Percentiles rank a stretch among this genome's conserved stretches.
phyloP scores from a whole-genome alignment of 2,113 vertebrate genomes.

The Nestor notabilis region DNA sequence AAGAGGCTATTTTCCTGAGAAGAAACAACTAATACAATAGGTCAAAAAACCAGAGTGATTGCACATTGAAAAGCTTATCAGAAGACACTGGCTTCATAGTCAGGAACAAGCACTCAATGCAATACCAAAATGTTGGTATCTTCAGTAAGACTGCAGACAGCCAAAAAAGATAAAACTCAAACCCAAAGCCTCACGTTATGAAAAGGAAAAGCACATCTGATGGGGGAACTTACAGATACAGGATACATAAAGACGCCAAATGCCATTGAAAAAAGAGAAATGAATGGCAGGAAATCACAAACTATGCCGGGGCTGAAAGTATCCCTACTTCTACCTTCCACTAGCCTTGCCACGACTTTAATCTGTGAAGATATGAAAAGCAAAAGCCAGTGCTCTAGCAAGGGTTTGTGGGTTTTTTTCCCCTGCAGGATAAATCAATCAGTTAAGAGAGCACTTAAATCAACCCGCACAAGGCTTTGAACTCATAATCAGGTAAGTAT shows the following conservation, averaged over 20 bases:
- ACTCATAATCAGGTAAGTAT: slow-evolving; percentile 38
- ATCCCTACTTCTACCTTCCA: slow-evolving; percentile 8
- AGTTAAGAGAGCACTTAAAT: slow-evolving; percentile 44
- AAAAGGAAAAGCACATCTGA: background rate
- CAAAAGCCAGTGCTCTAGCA: background rate
- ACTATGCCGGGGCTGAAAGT: slow-evolving; percentile 1
- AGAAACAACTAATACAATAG: background rate
- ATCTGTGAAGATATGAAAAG: slow-evolving; percentile 21
- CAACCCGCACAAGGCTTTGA: slow-evolving; percentile 31
- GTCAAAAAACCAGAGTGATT: background rate
- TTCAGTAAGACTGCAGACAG: background rate
- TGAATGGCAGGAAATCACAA: slow-evolving; percentile 35
- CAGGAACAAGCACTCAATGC: background rate
- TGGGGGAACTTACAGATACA: background rate
- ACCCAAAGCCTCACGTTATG: background rate
- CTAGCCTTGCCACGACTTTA: slow-evolving; percentile 18
- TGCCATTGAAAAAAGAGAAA: slow-evolving; percentile 12
- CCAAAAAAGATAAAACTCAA: background rate
- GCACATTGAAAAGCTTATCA: background rate
- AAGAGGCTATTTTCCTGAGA: background rate
- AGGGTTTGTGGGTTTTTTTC: background rate
- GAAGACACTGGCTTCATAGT: background rate
- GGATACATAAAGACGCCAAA: slow-evolving; percentile 15
- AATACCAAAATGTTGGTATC: background rate
- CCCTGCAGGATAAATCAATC: slow-evolving; percentile 15